phyloP scores from a whole-genome alignment of 2,113 vertebrate genomes.

The Alces alces region DNA sequence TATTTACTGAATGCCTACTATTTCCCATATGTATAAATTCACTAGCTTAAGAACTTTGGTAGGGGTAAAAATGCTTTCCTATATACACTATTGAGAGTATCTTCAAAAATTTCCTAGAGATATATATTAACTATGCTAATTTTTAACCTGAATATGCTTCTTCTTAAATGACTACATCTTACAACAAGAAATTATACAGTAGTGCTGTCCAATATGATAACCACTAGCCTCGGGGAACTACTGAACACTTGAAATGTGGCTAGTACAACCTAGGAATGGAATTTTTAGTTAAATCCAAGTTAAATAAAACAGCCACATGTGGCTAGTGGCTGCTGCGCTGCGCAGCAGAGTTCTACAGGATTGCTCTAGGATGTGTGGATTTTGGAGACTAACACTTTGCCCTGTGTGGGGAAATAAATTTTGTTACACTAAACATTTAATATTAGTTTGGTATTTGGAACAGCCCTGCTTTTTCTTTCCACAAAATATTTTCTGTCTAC shows the following conservation, averaged over 20 bases:
- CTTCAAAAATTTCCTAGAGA: not conserved
- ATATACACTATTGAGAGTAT: not conserved
- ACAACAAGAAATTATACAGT: not conserved
- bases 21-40: slow-evolving; percentile 3
- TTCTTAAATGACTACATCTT: not conserved
- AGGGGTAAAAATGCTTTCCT: not conserved
- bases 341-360: not conserved
- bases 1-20: not conserved
- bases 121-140: not conserved
- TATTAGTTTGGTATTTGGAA: not conserved
- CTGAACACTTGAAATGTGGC: not conserved
- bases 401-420: not conserved
- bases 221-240: not conserved
- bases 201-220: not conserved
- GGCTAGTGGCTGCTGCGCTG: not conserved
- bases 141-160: not conserved
- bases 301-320: not conserved
- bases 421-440: not conserved
- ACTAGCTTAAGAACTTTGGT: not conserved
- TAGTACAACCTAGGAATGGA: not conserved
- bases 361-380: not conserved
- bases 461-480: not conserved
- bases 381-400: not conserved
- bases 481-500: not conserved
- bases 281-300: not conserved